These are phyloP conservation scores for Eretmocerus hayati DNA, from an alignment of 2,888 invertebrate genomes.

Conservation along the genomic window DNA sequence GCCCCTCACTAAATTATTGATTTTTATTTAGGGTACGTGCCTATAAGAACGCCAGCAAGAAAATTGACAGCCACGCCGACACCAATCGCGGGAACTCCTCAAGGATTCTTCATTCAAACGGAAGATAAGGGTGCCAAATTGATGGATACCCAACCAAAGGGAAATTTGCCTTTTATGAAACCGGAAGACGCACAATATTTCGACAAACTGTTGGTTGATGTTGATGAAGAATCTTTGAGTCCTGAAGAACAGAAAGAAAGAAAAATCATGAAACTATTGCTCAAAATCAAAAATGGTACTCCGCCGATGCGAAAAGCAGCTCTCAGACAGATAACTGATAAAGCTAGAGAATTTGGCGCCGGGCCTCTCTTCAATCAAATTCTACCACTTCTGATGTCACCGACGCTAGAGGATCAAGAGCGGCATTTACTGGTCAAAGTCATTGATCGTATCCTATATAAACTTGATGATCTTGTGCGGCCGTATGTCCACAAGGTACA, in stretches of 20 bases:
- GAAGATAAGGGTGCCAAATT: conserved; percentile 81
- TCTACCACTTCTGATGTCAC: conserved; percentile 97
- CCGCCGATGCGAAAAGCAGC: conserved; percentile 99
- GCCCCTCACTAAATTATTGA: no score
- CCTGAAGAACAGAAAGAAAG: conserved; percentile 98
- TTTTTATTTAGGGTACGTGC: conserved; percentile 67
- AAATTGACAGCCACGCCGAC: conserved; percentile 98
- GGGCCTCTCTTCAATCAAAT: conserved; percentile 99
- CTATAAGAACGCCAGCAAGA: conserved; percentile 93
- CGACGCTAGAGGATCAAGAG: conserved; percentile 98
- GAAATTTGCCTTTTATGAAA: conserved; percentile 97
- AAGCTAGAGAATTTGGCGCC: conserved; percentile 96
- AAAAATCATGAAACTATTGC: conserved; percentile 95
- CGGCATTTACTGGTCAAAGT: conserved; percentile 97
- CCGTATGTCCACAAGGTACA: conserved; percentile 97
- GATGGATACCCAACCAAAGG: conserved; percentile 96
- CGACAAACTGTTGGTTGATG: conserved; percentile 94
- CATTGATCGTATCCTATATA: conserved; percentile 96
- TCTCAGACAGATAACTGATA: conserved; percentile 94
- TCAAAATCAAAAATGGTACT: conserved; percentile 99
- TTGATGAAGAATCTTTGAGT: conserved; percentile 90
- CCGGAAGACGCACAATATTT: conserved; percentile 98
- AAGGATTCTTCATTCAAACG: conserved; percentile 91
- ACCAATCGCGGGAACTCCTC: conserved; percentile 85
- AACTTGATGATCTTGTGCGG: conserved; percentile 94